phyloP scores from a whole-genome alignment of 2,888 invertebrate genomes.

The Myathropa florea region DNA sequence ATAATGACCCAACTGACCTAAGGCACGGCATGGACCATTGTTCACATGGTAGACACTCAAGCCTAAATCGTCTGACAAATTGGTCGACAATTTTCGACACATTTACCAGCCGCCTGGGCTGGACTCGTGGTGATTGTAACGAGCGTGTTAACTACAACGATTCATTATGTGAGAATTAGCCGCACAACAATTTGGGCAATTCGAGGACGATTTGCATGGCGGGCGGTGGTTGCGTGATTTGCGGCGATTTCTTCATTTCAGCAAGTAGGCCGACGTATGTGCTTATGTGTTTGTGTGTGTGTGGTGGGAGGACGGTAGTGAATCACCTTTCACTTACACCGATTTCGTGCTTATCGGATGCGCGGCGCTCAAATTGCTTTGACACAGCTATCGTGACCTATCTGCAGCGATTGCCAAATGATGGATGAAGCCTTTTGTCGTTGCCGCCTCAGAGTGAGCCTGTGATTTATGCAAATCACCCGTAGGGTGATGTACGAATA shows the following conservation, averaged over 20 bases:
- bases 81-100: slow-evolving; percentile 66
- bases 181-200: slow-evolving; percentile 55
- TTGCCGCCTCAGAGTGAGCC: neutral
- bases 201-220: slow-evolving; percentile 56
- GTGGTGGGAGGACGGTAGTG: neutral
- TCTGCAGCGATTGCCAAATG: slow-evolving; percentile 52
- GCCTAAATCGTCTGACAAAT: slow-evolving; percentile 48
- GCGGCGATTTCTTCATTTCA: slow-evolving; percentile 36
- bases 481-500: neutral
- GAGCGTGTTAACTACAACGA: slow-evolving; percentile 68
- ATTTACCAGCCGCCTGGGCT: neutral
- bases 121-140: slow-evolving; percentile 43
- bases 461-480: slow-evolving; percentile 63
- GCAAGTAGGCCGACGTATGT: too few relatives aligned
- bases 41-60: neutral
- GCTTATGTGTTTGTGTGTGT: too few relatives aligned
- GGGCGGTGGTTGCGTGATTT: slow-evolving; percentile 56
- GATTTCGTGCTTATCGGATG: slow-evolving; percentile 63
- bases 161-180: slow-evolving; percentile 69
- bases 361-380: slow-evolving; percentile 62
- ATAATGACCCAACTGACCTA: slow-evolving; percentile 60
- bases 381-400: slow-evolving; percentile 66
- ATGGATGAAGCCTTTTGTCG: slow-evolving; percentile 44
- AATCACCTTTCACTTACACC: slow-evolving; percentile 27
- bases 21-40: slow-evolving; percentile 38